phyloP scores from a whole-genome alignment of 2,797 vertebrate species.

The Salmo trutta region DNA sequence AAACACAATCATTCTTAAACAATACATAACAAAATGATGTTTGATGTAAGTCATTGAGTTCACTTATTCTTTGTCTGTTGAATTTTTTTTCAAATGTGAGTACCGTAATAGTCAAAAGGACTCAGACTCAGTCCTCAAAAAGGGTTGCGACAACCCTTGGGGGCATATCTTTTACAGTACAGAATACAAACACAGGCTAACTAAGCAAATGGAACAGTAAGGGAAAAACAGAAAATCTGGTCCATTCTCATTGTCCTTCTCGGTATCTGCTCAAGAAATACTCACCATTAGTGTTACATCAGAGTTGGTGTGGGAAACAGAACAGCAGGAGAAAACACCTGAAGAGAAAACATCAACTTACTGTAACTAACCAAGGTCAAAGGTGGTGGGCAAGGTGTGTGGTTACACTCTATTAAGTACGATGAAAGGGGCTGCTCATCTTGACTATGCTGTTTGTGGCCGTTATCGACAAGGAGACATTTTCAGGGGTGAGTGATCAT shows the following conservation, averaged over 20 bases:
- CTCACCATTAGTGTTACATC: background rate
- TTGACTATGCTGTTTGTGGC: background rate
- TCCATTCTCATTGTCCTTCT: background rate
- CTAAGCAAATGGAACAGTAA: background rate
- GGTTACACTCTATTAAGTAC: slow-evolving; percentile 20
- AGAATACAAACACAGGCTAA: background rate
- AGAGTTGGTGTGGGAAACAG: background rate
- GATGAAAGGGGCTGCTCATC: slow-evolving; percentile 64
- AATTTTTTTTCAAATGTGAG: too few species aligned
- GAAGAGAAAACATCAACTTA: background rate
- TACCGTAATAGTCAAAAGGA: too few species aligned
- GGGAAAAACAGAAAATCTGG: background rate
- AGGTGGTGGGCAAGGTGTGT: background rate
- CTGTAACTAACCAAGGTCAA: background rate
- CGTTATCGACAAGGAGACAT: slow-evolving; percentile 4
- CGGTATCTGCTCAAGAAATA: background rate
- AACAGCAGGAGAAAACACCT: background rate
- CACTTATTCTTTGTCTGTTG: too few species aligned
- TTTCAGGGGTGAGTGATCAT: slow-evolving; percentile 2
- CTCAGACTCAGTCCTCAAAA: background rate
- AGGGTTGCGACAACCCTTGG: background rate
- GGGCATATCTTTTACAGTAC: background rate
- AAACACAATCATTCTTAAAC: too few species aligned
- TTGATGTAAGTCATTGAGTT: too few species aligned
- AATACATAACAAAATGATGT: too few species aligned